Conservation (phyloP, 2,888 invertebrate genomes). For the Nemapogon koenigi region DNA sequence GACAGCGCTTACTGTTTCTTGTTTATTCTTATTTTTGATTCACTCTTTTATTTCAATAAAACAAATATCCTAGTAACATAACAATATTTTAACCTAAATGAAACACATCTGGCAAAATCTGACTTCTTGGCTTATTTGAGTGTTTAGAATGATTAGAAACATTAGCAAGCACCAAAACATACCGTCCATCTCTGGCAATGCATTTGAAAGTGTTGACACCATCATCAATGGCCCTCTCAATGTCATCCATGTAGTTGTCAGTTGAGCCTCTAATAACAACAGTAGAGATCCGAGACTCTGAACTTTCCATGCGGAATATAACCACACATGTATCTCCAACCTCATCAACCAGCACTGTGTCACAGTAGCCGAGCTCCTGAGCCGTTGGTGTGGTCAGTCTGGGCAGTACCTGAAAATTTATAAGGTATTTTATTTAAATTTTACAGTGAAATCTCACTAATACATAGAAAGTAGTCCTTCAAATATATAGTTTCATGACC, state of each 20-base stretch:
- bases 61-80: too few relatives aligned
- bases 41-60: too few relatives aligned
- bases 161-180: too few relatives aligned
- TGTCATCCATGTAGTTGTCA: conserved; percentile 98
- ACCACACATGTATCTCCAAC: conserved; percentile 95
- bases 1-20: too few relatives aligned
- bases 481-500: too few relatives aligned
- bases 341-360: conserved; percentile 88
- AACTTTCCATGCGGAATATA: conserved; percentile 86
- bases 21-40: too few relatives aligned
- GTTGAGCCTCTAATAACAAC: conserved; percentile 95
- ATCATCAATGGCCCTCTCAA: conserved; percentile 97
- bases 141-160: too few relatives aligned
- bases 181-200: conserved; percentile 76
- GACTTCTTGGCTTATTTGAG: too few relatives aligned
- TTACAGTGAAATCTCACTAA: background rate
- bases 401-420: conserved; percentile 58
- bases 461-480: background rate
- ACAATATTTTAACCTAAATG: too few relatives aligned
- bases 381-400: conserved; percentile 78
- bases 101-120: too few relatives aligned
- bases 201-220: conserved; percentile 98
- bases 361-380: conserved; percentile 92
- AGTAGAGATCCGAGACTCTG: conserved; percentile 89
- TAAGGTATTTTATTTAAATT: background rate